phyloP scores from a whole-genome alignment of 2,113 vertebrate species.

The Galemys pyrenaicus region DNA sequence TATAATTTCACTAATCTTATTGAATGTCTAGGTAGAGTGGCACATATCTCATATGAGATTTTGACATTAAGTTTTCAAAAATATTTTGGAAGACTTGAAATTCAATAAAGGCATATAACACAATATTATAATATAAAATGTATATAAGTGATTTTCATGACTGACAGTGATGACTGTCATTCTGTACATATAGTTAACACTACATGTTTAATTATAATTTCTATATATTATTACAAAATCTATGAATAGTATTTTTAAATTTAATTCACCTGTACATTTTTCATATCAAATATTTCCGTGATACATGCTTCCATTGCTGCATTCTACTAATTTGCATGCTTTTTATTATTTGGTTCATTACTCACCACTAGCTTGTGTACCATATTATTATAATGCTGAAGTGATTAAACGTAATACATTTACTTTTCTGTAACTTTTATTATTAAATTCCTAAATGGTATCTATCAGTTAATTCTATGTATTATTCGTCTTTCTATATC shows the following conservation, averaged over 20 bases:
- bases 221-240: background rate
- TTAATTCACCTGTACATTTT: background rate
- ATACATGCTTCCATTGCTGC: background rate
- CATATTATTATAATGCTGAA: background rate
- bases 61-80: background rate
- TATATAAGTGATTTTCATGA: too few species aligned
- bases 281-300: background rate
- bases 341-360: background rate
- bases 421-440: background rate
- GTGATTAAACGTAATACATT: background rate
- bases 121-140: background rate
- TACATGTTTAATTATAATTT: background rate
- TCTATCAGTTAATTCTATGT: background rate
- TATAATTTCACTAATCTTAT: background rate
- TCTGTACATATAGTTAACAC: background rate
- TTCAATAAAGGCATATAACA: background rate
- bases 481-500: background rate
- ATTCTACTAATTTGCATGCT: background rate
- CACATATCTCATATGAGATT: background rate
- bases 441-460: background rate
- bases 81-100: background rate
- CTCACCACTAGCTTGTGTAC: background rate
- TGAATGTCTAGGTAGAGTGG: background rate
- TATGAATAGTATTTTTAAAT: background rate
- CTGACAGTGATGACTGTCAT: background rate